Conservation (phyloP, 2,113 vertebrate genomes). For the Paradoxurus hermaphroditus region DNA sequence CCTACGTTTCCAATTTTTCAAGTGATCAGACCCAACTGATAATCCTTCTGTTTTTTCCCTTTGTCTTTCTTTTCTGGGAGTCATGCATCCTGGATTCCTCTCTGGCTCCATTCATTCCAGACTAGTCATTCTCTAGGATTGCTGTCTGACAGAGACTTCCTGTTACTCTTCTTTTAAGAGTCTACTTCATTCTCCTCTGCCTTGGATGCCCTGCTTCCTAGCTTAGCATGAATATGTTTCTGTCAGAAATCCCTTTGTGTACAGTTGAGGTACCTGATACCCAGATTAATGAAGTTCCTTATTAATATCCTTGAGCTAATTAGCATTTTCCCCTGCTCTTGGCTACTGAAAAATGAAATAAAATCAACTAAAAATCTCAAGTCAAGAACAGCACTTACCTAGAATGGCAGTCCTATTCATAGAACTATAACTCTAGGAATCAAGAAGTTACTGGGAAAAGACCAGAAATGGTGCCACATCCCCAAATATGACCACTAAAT, state of each 20-base stretch:
- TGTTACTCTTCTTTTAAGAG: background rate
- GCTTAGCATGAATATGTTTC: background rate
- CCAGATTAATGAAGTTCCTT: background rate
- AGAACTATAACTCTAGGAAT: background rate
- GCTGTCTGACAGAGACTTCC: background rate
- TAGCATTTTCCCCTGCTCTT: background rate
- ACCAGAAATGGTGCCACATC: background rate
- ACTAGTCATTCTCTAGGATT: background rate
- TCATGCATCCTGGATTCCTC: background rate
- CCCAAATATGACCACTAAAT: background rate
- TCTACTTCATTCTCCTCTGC: background rate
- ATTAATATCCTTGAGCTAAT: background rate
- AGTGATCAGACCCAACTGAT: background rate
- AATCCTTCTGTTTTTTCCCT: background rate
- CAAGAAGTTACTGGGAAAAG: background rate
- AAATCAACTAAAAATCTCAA: background rate
- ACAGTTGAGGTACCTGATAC: background rate
- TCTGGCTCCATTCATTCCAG: background rate
- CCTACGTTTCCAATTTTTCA: background rate
- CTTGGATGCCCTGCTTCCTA: background rate
- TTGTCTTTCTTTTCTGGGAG: background rate
- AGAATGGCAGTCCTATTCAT: background rate
- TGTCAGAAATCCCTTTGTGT: background rate
- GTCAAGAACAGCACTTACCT: background rate
- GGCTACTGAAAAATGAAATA: constrained; percentile 10